phyloP scores from a whole-genome alignment of 2,113 vertebrate species.

The Antennarius striatus region DNA sequence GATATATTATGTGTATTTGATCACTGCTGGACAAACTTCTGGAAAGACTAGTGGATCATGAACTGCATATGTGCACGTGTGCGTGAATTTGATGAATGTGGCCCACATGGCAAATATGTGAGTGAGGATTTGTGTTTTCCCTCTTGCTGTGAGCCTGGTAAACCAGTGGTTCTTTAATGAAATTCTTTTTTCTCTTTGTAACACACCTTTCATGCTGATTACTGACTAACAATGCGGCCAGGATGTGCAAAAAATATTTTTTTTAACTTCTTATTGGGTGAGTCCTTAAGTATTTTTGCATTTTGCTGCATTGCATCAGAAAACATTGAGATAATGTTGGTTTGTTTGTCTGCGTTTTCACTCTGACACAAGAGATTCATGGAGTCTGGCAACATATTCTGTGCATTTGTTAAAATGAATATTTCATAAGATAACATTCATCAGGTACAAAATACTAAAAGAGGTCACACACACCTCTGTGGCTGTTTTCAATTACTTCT shows the following conservation, averaged over 20 bases:
- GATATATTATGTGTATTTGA: slow-evolving; percentile 20
- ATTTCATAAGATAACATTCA: slow-evolving; percentile 1
- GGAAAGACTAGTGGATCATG: not conserved
- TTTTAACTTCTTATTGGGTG: slow-evolving; percentile 2
- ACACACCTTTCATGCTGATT: slow-evolving; percentile 37
- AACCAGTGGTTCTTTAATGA: slow-evolving; percentile 34
- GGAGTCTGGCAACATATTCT: slow-evolving; percentile 4
- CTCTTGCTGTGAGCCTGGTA: slow-evolving; percentile 18
- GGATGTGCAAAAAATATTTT: slow-evolving; percentile 8
- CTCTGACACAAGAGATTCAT: slow-evolving; percentile 3
- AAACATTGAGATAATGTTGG: slow-evolving; percentile 9
- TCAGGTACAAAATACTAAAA: not conserved
- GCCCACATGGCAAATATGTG: not conserved
- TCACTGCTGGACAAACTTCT: not conserved
- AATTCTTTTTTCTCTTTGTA: slow-evolving; percentile 28
- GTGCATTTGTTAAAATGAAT: not conserved
- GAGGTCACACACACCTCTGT: not conserved
- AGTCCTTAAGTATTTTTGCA: slow-evolving; percentile 7
- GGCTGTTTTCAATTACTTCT: slow-evolving; percentile 4
- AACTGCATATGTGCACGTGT: not conserved
- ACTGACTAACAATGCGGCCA: slow-evolving; percentile 10
- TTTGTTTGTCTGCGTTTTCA: slow-evolving; percentile 11
- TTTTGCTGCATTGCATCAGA: slow-evolving; percentile 7
- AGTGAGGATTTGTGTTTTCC: not conserved
- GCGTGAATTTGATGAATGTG: not conserved